These are phyloP conservation scores for Melanogrammus aeglefinus DNA, from an alignment of 2,797 vertebrate species.

Conservation along the genomic window DNA sequence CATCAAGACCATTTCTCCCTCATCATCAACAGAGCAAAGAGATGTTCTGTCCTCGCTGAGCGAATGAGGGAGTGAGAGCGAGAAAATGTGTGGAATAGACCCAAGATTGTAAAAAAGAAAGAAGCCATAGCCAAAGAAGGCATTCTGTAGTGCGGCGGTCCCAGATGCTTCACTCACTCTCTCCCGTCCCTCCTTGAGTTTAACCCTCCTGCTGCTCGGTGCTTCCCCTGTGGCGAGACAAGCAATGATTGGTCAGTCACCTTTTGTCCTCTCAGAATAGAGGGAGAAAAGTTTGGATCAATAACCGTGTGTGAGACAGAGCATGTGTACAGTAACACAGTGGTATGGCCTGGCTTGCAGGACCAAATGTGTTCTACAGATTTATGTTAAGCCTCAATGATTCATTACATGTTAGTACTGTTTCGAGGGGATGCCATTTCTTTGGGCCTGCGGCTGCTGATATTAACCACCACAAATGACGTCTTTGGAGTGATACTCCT, in stretches of 20 bases:
- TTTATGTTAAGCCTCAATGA: too few relatives aligned
- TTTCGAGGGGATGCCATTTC: too few relatives aligned
- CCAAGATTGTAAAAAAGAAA: not conserved
- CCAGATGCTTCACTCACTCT: slow-evolving; percentile 74
- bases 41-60: not conserved
- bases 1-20: slow-evolving; percentile 30
- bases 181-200: slow-evolving; percentile 65
- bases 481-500: too few relatives aligned
- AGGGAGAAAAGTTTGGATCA: not conserved
- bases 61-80: not conserved
- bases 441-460: too few relatives aligned
- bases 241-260: slow-evolving; percentile 65
- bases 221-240: slow-evolving; percentile 68
- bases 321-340: too few relatives aligned
- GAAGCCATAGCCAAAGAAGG: not conserved
- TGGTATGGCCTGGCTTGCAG: too few relatives aligned
- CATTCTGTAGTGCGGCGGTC: slow-evolving; percentile 30
- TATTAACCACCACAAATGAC: too few relatives aligned
- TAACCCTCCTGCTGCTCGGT: slow-evolving; percentile 59
- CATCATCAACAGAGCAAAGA: not conserved
- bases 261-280: slow-evolving; percentile 19
- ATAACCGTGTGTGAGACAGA: not conserved
- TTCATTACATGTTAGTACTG: too few relatives aligned
- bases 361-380: too few relatives aligned
- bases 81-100: not conserved